Evolutionary conservation across 2,888 invertebrate species (phyloP), one percentile per base, ranked within the genome.

Genomic region (Bombylius discolor): DNA sequence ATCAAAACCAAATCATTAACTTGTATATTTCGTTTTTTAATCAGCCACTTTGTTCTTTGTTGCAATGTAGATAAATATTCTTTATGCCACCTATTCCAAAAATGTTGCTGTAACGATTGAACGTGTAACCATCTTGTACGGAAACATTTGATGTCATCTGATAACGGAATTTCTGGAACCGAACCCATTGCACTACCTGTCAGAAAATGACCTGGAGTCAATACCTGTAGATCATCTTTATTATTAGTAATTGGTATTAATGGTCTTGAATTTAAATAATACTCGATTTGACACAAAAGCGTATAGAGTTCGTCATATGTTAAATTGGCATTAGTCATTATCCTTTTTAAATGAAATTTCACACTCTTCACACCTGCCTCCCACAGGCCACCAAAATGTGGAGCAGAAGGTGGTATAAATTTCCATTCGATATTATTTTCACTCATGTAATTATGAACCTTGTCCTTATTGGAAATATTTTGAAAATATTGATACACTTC

Each of bases 241-340:
- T 62, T 59, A 42, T 61, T 58, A 52, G 61, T 59, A 11, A 61
- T 58, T 0, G 58, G 52, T 50, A 60, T 61, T 5, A 69, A 45
- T 12, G 69, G 67, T 9, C 68, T 56, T 4, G 66, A 68, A 52
- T 70, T 68, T 0, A 68, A 52, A n/a, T 64, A 61, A 0, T 64
- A 63, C 59, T 69, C 68, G 36, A 69, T 64, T 60, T 67, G 67
- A 33, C 61, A 62, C 14, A 66, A 23, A 5, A 66, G 13, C 1
- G 68, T 70, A 13, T 59, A 53, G 12, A 68, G 56, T 51, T 72
- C 67, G 54, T 70, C 66, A 49, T 59, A 66, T 1, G 65, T 68
- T 4, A 65, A 47, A 5, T 51, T 60, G 12, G 59, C 33, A 4
- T 62, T 59, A 1, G 65, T 65, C 5, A 68, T 50, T 3, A 66